Conservation (phyloP, 2,797 vertebrate species). For the Liasis olivaceus region DNA sequence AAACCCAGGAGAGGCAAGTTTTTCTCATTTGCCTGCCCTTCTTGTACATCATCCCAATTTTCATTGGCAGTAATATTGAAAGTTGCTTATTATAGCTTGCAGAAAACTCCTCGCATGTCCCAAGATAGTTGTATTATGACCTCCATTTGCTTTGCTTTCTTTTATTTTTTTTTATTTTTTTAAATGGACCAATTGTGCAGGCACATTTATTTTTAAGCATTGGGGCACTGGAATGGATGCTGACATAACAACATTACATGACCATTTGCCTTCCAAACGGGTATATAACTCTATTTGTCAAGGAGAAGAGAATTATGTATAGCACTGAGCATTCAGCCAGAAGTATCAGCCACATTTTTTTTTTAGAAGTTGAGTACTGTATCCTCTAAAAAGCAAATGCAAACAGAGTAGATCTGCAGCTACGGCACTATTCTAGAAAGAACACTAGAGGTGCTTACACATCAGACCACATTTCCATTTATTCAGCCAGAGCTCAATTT, state of each 20-base stretch:
- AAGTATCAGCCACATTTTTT: too few relatives aligned
- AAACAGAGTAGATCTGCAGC: background rate
- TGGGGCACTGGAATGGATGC: background rate
- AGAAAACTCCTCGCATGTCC: background rate
- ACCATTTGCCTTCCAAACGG: background rate
- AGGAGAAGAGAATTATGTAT: background rate
- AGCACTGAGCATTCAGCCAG: background rate
- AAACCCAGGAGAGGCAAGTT: accelerated
- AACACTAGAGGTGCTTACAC: background rate
- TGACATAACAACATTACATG: background rate
- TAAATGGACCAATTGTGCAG: background rate
- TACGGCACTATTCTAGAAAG: background rate
- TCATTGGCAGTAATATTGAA: background rate
- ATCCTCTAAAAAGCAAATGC: background rate
- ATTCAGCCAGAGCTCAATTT: background rate
- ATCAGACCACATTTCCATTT: background rate
- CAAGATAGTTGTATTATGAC: background rate
- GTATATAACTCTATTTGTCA: background rate
- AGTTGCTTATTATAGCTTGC: background rate
- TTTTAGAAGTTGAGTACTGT: too few relatives aligned
- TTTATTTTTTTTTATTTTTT: background rate
- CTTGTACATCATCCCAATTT: background rate
- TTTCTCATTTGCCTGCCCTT: accelerated
- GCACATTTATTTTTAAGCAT: background rate
- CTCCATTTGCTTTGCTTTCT: background rate